Conservation (phyloP, 1,140 invertebrate species). For the Antheraea mylitta region DNA sequence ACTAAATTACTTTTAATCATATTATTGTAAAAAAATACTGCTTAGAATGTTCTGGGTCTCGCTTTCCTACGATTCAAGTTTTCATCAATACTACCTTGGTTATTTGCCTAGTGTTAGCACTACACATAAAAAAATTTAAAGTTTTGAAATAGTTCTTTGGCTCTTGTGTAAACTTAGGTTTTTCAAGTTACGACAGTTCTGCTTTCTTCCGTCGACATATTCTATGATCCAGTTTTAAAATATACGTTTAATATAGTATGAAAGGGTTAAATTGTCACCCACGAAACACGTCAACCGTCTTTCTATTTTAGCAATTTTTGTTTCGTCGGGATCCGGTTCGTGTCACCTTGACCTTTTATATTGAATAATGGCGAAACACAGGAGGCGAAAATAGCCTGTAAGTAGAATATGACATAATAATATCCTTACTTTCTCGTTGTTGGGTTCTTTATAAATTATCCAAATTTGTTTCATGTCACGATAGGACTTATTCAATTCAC, state of each 20-base stretch:
- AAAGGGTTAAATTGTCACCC: not conserved
- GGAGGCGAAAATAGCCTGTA: not conserved
- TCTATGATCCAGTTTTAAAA: slow-evolving; percentile 13
- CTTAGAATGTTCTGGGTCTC: too few species aligned
- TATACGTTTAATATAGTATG: not conserved
- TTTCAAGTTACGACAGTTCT: too few species aligned
- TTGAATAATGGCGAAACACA: not conserved
- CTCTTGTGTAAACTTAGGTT: too few species aligned
- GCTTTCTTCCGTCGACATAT: slow-evolving; percentile 25
- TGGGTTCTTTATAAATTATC: not conserved
- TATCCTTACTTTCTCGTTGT: not conserved
- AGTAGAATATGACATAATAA: not conserved
- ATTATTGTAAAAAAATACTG: too few species aligned
- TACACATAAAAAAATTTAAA: too few species aligned
- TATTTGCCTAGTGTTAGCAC: too few species aligned
- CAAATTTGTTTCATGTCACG: too few species aligned
- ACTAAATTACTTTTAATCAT: too few species aligned
- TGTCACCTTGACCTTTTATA: not conserved
- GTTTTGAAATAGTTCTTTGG: too few species aligned
- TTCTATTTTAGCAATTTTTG: not conserved
- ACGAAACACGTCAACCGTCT: not conserved
- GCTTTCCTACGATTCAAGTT: too few species aligned
- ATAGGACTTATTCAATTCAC: too few species aligned
- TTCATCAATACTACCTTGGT: too few species aligned
- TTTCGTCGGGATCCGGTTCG: not conserved